These are phyloP conservation scores for Phylloscopus trochiloides DNA, from an alignment of 2,113 vertebrate species.

Conservation along the genomic window DNA sequence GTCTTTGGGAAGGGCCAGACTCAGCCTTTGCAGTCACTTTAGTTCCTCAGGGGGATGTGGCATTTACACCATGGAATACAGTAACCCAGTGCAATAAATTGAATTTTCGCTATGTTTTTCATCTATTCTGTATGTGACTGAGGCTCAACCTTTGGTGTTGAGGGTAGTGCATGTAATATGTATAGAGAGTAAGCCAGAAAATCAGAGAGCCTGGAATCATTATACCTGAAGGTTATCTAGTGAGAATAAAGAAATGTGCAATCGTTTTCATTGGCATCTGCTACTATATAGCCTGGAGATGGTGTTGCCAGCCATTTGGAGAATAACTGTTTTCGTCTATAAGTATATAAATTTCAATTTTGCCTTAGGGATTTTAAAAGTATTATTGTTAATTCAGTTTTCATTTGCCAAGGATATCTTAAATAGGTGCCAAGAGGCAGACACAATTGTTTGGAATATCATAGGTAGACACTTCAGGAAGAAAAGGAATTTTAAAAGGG, in stretches of 20 bases:
- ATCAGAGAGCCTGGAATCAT: neutral
- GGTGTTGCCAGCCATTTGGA: neutral
- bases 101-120: neutral
- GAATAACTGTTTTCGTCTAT: neutral
- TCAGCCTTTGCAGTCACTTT: neutral
- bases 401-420: neutral
- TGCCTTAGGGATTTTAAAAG: neutral
- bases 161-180: neutral
- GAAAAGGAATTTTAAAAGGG: neutral
- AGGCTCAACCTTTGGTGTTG: neutral
- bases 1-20: neutral
- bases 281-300: neutral
- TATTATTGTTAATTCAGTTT: slow-evolving; percentile 24
- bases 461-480: neutral
- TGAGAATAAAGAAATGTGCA: neutral
- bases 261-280: neutral
- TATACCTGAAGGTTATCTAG: neutral
- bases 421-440: slow-evolving; percentile 17
- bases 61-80: neutral
- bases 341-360: neutral
- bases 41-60: neutral
- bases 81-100: neutral
- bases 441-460: neutral
- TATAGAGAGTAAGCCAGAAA: neutral
- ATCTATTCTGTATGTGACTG: neutral